phyloP scores from a whole-genome alignment of 1,140 invertebrate genomes.

The Heterodera carotae region DNA sequence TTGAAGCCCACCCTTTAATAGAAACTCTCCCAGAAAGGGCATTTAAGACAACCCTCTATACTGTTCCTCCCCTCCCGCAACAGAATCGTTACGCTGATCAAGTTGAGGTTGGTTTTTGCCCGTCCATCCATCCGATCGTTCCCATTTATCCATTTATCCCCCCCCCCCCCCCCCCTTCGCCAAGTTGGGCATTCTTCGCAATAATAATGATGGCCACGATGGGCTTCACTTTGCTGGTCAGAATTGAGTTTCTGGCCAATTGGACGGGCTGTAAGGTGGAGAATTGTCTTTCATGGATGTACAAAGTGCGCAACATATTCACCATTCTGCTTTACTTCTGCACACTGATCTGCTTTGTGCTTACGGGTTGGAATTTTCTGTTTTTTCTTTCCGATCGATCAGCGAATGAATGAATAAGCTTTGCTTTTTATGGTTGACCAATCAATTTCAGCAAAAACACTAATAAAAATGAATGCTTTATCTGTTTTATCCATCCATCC shows the following conservation, averaged over 20 bases:
- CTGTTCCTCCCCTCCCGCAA: neutral
- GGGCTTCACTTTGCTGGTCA: conserved; percentile 32
- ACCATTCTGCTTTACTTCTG: conserved; percentile 21
- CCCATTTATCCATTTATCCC: conserved; percentile 3
- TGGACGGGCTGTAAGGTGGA: conserved; percentile 36
- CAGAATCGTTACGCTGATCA: neutral
- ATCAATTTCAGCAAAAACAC: too few species aligned
- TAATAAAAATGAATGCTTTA: too few species aligned
- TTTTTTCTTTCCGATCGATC: neutral
- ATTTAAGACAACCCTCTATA: neutral
- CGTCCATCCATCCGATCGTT: neutral
- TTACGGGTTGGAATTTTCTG: conserved; percentile 22
- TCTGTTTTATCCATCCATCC: too few species aligned
- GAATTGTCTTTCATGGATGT: conserved; percentile 33
- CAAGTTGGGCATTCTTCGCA: conserved; percentile 33
- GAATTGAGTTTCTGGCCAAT: conserved; percentile 27
- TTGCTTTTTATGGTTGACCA: too few species aligned
- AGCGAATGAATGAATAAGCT: too few species aligned
- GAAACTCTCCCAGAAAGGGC: too few species aligned
- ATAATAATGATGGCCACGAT: conserved; percentile 27
- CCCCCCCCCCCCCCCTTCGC: neutral
- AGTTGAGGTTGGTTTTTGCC: conserved; percentile 5
- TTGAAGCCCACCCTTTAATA: too few species aligned
- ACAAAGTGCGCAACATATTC: conserved; percentile 26
- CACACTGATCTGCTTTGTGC: conserved; percentile 26